Evolutionary conservation across 2,113 vertebrate genomes (phyloP), one percentile per base, ranked within the genome.

Genomic region (Helogale parvula): DNA sequence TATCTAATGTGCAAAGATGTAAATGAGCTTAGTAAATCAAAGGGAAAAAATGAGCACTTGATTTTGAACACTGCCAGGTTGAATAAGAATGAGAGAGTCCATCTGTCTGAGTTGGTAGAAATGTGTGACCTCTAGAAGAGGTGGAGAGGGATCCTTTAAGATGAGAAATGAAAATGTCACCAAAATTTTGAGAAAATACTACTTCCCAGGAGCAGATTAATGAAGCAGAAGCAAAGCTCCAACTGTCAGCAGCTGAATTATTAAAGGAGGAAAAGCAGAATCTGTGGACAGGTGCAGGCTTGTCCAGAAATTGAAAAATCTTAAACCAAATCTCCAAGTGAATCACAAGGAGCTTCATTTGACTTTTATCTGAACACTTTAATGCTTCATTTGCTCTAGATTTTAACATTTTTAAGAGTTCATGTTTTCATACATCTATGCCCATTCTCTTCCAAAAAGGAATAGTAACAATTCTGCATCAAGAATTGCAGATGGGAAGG

Each of bases 121-220:
- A 95, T 72, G 66, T 80, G 80, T 77, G 74, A 97, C 92, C 94
- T 94, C 89, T 66, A 77, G 35, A 97, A 63, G 93, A 96, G 89
- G 60, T 38, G 83, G 35, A 95, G 80, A 93, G 79, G 84, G 79
- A 83, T 93, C 16, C 89, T 97, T 97, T 97, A 97, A 97, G 83
- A 98, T 97, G 96, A 97, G 93, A 97, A 98, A 97, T 96, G 97
- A 98, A 98, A 98, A 96, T 97, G 96, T 97, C 97, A 97, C 96
- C 69, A 90, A 96, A 92, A 45, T 96, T 97, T 93, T 96, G 79
- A 97, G 95, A 94, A 97, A 96, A 98, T 96, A 97, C 90, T 98
- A 38, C 87, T 98, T 98, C 97, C 87, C 87, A 72, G 74, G 84
- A 98, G 89, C 97, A 97, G 96, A 92, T 96, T 98, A 98, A 98